Conservation (phyloP, 2,888 invertebrate genomes). For the Phanerotoma sp. region DNA sequence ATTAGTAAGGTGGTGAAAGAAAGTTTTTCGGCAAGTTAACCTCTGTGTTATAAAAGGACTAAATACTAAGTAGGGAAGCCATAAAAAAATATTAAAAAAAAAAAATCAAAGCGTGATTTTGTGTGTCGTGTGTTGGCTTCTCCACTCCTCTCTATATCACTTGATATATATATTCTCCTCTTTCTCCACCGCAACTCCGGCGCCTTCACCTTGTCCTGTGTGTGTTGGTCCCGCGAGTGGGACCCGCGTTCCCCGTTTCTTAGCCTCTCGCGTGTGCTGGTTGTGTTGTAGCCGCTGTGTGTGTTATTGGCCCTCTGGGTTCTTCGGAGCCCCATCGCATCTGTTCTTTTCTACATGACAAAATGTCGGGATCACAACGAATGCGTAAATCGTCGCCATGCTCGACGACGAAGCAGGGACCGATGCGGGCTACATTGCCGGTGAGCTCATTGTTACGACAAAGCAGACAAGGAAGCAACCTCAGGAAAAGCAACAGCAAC, state of each 20-base stretch:
- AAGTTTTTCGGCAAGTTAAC: background rate
- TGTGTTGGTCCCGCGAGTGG: slow-evolving; percentile 11
- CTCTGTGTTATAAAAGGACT: too few species aligned
- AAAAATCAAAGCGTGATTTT: background rate
- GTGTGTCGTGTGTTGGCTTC: background rate
- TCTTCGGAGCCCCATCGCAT: background rate
- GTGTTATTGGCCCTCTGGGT: background rate
- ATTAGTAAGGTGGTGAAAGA: background rate
- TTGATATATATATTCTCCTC: slow-evolving; percentile 11
- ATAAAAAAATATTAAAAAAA: background rate
- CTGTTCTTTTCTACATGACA: slow-evolving; percentile 41
- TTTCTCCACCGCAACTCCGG: slow-evolving; percentile 9
- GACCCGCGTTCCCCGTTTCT: slow-evolving; percentile 21
- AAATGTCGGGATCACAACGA: slow-evolving; percentile 55
- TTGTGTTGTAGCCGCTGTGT: background rate
- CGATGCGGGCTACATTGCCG: slow-evolving; percentile 76
- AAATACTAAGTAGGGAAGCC: background rate
- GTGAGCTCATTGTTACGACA: slow-evolving; percentile 72
- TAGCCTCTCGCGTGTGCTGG: slow-evolving; percentile 1
- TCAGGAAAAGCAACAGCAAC: slow-evolving; percentile 65
- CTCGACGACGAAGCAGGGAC: slow-evolving; percentile 64
- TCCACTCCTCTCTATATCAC: slow-evolving; percentile 6
- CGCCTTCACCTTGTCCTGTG: slow-evolving; percentile 15
- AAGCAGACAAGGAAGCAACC: slow-evolving; percentile 61
- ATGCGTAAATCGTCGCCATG: slow-evolving; percentile 70